Evolutionary conservation across 2,113 vertebrate genomes (phyloP).

Genomic region (Ivindomyrus marchei): DNA sequence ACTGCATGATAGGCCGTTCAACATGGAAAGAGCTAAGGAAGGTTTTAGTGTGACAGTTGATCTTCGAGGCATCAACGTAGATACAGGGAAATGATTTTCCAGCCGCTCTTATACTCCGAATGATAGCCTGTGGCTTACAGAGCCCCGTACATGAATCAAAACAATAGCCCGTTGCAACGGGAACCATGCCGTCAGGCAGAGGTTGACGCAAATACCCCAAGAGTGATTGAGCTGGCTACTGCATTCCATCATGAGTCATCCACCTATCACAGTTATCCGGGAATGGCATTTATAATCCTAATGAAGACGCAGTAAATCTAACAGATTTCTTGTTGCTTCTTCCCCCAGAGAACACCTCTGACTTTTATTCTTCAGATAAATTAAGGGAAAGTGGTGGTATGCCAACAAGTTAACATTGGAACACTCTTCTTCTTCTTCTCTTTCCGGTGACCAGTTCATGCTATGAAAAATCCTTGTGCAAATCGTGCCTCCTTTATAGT

Average conservation of each 20-base stretch:
- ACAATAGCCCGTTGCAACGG: neutral
- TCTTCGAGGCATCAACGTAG: neutral
- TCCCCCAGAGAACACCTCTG: neutral
- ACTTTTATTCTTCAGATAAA: constrained; percentile 28
- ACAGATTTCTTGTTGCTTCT: neutral
- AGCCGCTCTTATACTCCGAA: neutral
- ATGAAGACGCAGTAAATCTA: constrained; percentile 6
- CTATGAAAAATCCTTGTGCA: neutral
- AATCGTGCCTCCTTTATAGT: neutral
- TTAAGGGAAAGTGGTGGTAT: constrained; percentile 19
- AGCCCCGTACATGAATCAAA: neutral
- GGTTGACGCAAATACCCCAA: neutral
- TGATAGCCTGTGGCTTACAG: neutral
- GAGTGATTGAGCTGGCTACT: neutral
- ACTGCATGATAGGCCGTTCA: neutral
- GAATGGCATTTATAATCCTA: constrained; percentile 16
- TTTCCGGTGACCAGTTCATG: neutral
- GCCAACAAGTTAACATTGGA: constrained; percentile 18
- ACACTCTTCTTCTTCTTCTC: neutral
- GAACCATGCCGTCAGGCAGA: neutral
- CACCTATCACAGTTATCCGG: neutral
- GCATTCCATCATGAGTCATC: constrained; percentile 1
- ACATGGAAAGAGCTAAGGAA: neutral
- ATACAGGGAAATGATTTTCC: constrained; percentile 11
- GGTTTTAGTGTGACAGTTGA: neutral